Evolutionary conservation across 2,113 vertebrate species (phyloP), one percentile per base, ranked within the genome.

Genomic region (Aramus guarauna): DNA sequence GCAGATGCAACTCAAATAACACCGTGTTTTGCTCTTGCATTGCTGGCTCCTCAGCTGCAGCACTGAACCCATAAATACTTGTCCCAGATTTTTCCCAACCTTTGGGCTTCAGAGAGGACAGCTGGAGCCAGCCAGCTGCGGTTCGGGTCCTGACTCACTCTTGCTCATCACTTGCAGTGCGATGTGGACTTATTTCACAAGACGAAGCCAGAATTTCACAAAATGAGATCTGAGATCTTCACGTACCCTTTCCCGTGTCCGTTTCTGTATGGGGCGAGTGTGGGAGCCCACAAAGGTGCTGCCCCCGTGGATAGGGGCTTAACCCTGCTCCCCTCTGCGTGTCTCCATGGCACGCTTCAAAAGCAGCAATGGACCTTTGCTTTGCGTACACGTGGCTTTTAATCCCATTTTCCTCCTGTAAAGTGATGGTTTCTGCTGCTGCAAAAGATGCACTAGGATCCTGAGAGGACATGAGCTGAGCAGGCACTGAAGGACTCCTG

Each of bases 221-320:
- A 3, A 32, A 15, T 1, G 13, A n/a, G 84, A 8, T 2, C 48
- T 1, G 50, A 39, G 90, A 21, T 45, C 36, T 45, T 12, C 48
- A 0, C 0, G 6, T 21, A 16, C 37, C n/a, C 24, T 66, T 34
- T 36, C 9, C 24, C 36, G 1, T 0, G 2, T 8, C 63, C 0
- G 1, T 50, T 43, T 56, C 52, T 9, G 6, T 5, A 3, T 0
- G 6, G 45, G 30, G 47, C 9, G 36, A 7, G 26, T 4, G 21
- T 9, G 3, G 66, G 47, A 81, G n/a, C 50, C 37, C 87, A 39
- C 15, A 9, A 6, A 43, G 81, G 7, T 47, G 47, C 69, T 72
- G 37, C 3, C 56, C 50, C 18, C 58, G 69, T 60, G 30, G 41
- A 5, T 1, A 8, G 64, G 43, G 24, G 11, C 62, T 52, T 23